These are phyloP conservation scores for Metopolophium dirhodum DNA, from an alignment of 1,140 invertebrate species.

Conservation along the genomic window DNA sequence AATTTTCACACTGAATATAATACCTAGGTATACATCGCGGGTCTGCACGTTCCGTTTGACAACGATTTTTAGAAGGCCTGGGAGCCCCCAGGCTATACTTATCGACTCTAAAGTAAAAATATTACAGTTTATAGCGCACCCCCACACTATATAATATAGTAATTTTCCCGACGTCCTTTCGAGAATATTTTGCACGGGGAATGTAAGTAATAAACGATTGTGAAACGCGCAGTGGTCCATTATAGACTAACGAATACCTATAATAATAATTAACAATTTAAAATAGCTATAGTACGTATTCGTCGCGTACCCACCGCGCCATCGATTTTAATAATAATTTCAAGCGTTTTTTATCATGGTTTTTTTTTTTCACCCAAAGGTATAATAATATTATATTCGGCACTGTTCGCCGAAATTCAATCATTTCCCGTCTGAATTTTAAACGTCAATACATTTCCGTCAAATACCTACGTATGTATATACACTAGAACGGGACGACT, in stretches of 20 bases:
- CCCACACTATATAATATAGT: no score
- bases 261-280: not conserved
- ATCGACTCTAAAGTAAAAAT: no score
- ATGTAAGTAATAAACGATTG: no score
- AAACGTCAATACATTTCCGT: slow-evolving; percentile 13
- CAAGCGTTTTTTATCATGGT: not conserved
- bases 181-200: no score
- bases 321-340: not conserved
- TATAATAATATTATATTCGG: not conserved
- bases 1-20: no score
- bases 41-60: no score
- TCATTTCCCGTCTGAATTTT: not conserved
- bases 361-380: not conserved
- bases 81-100: no score
- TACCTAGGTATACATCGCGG: no score
- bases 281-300: not conserved
- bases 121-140: no score
- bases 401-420: not conserved
- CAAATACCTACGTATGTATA: not conserved
- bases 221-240: no score
- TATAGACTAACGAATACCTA: not conserved
- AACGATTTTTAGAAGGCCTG: no score
- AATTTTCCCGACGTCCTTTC: no score
- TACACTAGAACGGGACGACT: not conserved
- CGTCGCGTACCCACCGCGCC: not conserved